A percentile compares a stretch with the other conserved stretches of the same genome.
Conservation (phyloP, 2,113 vertebrate species). For the Microtus richardsoni region DNA sequence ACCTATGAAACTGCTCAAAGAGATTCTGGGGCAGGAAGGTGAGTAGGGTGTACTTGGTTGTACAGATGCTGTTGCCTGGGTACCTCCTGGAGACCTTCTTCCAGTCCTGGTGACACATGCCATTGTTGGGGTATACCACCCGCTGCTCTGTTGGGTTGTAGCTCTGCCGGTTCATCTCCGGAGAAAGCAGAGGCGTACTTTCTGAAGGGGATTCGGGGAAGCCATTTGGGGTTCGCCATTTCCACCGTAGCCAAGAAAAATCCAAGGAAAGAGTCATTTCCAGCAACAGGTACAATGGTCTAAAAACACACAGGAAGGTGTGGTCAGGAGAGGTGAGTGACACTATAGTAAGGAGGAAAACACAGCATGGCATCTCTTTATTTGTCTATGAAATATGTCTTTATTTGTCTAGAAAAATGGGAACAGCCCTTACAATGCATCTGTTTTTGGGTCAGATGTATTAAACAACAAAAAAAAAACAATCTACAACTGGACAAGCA, state of each 20-base stretch:
- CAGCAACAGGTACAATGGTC: background rate
- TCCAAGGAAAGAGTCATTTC: constrained; percentile 84
- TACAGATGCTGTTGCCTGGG: constrained; percentile 83
- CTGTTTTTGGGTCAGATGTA: background rate
- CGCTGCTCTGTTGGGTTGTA: constrained; percentile 64
- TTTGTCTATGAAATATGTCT: too few relatives aligned
- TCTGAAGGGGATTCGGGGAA: constrained; percentile 65
- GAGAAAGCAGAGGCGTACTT: constrained; percentile 78
- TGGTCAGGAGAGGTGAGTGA: background rate
- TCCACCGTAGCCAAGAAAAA: constrained; percentile 78
- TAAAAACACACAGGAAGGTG: constrained; percentile 50
- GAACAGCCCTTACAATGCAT: background rate
- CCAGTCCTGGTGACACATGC: constrained; percentile 67
- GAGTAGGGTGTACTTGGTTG: constrained; percentile 85
- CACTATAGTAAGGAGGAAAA: background rate
- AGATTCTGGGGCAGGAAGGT: constrained; percentile 88
- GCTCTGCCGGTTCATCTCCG: constrained; percentile 10
- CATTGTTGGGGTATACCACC: constrained; percentile 83
- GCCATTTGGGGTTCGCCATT: background rate
- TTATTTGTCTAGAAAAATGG: background rate
- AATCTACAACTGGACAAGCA: background rate
- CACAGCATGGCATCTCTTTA: background rate
- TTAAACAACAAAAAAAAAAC: background rate
- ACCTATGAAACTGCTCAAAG: constrained; percentile 89
- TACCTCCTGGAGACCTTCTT: constrained; percentile 69